Conservation (phyloP, 30 jellyfish, hydroid and myxozoan species). For the Clytia hemisphaerica region DNA sequence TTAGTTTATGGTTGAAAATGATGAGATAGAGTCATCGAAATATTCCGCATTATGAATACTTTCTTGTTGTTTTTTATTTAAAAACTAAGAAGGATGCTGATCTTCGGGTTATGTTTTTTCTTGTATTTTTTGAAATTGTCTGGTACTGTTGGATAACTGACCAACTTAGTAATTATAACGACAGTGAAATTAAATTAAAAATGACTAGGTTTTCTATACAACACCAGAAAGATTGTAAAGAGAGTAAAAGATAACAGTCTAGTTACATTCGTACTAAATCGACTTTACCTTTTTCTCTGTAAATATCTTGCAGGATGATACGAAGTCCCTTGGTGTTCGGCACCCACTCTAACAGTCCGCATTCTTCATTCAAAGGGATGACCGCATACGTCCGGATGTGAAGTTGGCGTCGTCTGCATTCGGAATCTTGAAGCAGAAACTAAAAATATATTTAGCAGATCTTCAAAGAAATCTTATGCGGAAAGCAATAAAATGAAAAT, state of each 20-base stretch:
- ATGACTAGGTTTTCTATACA: background rate
- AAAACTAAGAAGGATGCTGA: too few relatives aligned
- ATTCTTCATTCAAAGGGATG: slow-evolving; percentile 94
- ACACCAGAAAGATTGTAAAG: background rate
- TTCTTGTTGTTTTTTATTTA: too few relatives aligned
- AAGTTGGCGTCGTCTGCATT: slow-evolving; percentile 84
- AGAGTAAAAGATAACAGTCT: background rate
- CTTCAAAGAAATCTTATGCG: too few relatives aligned
- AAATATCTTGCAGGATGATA: slow-evolving; percentile 59
- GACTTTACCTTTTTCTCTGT: slow-evolving; percentile 56
- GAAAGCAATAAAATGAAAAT: too few relatives aligned
- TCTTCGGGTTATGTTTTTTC: too few relatives aligned
- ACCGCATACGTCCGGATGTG: slow-evolving; percentile 96
- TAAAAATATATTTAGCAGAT: background rate
- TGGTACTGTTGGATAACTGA: too few relatives aligned
- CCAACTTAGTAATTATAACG: background rate
- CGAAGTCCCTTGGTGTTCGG: slow-evolving; percentile 83
- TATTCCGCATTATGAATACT: too few relatives aligned
- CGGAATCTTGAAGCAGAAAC: slow-evolving; percentile 81
- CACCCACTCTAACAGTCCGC: slow-evolving; percentile 98
- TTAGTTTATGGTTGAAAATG: too few relatives aligned
- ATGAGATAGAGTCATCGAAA: too few relatives aligned
- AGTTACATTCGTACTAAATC: background rate
- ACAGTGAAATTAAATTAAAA: background rate
- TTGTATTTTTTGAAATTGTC: too few relatives aligned